phyloP scores from a whole-genome alignment of 2,113 vertebrate species.

The Saguinus imperator region DNA sequence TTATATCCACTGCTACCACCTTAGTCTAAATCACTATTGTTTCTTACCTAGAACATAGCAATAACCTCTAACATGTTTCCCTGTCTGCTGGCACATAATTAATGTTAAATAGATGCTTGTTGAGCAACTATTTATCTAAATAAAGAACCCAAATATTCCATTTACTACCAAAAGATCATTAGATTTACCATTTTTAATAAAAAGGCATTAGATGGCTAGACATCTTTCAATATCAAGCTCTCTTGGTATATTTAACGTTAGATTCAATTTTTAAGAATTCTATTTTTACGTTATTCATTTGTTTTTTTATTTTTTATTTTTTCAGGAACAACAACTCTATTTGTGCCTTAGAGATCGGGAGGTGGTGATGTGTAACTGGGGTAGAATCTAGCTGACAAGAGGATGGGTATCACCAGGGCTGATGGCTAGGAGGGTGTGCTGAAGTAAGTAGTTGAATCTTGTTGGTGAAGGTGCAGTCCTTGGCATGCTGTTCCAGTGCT shows the following conservation, averaged over 20 bases:
- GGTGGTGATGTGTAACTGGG: neutral
- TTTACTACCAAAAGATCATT: neutral
- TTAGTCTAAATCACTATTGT: neutral
- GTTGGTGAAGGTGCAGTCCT: neutral
- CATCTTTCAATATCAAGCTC: neutral
- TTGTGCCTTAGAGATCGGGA: neutral
- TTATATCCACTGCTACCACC: neutral
- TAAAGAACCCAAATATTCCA: neutral
- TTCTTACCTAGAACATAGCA: neutral
- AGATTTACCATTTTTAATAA: neutral
- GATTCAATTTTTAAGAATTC: neutral
- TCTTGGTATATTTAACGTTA: neutral
- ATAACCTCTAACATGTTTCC: neutral
- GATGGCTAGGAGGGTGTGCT: accelerated
- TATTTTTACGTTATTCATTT: neutral
- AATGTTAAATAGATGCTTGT: neutral
- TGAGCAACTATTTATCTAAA: neutral
- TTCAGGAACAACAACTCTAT: neutral
- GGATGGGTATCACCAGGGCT: neutral
- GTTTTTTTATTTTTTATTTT: neutral
- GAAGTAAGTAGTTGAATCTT: neutral
- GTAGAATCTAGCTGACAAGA: neutral
- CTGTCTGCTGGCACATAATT: neutral
- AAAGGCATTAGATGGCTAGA: neutral
- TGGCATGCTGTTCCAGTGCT: accelerated